phyloP scores from a whole-genome alignment of 2,888 invertebrate species.

The Heliconius aoede region DNA sequence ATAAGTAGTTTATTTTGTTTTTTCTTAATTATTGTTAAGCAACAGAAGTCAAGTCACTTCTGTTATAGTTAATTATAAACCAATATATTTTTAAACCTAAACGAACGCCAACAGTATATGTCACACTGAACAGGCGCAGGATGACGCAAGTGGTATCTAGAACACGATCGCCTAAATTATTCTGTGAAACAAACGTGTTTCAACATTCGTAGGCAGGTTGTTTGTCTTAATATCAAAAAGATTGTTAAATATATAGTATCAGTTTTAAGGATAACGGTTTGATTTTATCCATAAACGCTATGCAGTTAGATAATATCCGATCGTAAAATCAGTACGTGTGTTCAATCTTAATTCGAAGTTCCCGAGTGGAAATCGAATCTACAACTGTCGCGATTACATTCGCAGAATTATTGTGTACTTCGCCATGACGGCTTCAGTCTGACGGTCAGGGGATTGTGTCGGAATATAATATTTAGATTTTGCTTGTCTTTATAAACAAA shows the following conservation, averaged over 20 bases:
- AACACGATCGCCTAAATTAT: slow-evolving; percentile 35
- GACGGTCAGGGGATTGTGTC: no score
- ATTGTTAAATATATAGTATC: background rate
- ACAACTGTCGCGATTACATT: no score
- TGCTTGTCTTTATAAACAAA: no score
- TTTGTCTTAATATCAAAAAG: slow-evolving; percentile 14
- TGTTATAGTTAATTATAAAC: slow-evolving; percentile 13
- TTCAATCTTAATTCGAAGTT: no score
- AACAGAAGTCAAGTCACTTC: slow-evolving; percentile 10
- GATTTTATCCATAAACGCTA: background rate
- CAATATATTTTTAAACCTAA: slow-evolving; percentile 32
- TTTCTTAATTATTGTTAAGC: background rate
- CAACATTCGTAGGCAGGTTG: slow-evolving; percentile 29
- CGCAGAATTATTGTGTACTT: no score
- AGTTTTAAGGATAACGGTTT: background rate
- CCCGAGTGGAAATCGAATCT: no score
- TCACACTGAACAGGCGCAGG: slow-evolving; percentile 36
- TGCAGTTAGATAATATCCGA: background rate
- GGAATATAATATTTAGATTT: no score
- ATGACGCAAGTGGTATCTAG: slow-evolving; percentile 40
- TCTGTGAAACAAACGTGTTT: slow-evolving; percentile 33
- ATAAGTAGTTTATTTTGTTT: background rate
- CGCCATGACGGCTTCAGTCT: no score
- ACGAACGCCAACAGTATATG: slow-evolving; percentile 28
- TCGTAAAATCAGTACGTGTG: no score